Evolutionary conservation across 2,113 vertebrate species (phyloP).

Genomic region (Odobenus rosmarus): DNA sequence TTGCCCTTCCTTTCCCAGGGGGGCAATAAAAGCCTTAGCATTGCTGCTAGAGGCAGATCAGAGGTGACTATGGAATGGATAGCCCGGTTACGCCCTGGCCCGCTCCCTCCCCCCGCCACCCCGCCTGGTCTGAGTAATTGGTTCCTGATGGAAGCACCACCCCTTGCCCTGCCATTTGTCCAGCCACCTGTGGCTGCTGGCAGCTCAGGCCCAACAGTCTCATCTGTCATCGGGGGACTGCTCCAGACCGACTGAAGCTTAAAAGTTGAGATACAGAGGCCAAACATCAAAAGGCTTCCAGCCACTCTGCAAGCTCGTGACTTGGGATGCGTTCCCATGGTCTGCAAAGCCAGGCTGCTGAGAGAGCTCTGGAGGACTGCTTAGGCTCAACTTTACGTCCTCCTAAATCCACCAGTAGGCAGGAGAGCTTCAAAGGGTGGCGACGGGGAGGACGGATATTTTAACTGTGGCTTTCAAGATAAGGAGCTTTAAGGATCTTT

Average conservation of each 20-base stretch:
- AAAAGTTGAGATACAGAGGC: conserved; percentile 54
- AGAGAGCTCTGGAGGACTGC: neutral
- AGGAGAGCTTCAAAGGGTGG: conserved; percentile 48
- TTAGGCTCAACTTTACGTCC: conserved; percentile 11
- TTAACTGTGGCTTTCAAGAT: conserved; percentile 60
- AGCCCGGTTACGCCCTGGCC: neutral
- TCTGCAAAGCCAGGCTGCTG: neutral
- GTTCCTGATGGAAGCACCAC: neutral
- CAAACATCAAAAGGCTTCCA: conserved; percentile 59
- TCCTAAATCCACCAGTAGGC: conserved; percentile 15
- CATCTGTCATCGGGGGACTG: conserved; percentile 29
- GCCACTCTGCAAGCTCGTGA: neutral
- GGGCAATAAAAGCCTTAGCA: neutral
- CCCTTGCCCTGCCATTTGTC: conserved; percentile 11
- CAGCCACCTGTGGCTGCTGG: conserved; percentile 52
- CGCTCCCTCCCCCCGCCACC: fast-evolving
- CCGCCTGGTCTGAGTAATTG: neutral
- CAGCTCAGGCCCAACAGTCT: conserved; percentile 2
- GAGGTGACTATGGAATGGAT: neutral
- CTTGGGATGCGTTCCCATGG: neutral
- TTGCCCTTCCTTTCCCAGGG: conserved; percentile 4
- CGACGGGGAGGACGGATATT: conserved; percentile 18
- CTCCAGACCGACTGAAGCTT: conserved; percentile 40
- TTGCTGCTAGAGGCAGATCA: neutral
- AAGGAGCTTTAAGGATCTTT: conserved; percentile 29